phyloP scores from a whole-genome alignment of 2,113 vertebrate genomes.

The Piprites chloris region DNA sequence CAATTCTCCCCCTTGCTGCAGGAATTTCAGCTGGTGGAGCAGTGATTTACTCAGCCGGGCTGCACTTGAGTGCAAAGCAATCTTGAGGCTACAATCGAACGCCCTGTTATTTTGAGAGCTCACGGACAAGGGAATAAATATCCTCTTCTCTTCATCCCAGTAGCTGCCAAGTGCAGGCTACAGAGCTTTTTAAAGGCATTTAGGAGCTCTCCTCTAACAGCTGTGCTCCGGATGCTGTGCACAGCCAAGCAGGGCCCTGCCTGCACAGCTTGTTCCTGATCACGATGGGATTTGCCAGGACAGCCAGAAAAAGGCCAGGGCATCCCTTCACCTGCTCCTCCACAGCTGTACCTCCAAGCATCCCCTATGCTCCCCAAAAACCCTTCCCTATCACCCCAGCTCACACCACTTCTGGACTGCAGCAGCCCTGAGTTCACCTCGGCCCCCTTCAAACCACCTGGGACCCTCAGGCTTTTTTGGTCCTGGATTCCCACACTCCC shows the following conservation, averaged over 20 bases:
- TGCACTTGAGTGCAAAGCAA: conserved; percentile 35
- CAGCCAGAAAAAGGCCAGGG: not conserved
- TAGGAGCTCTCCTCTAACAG: conserved; percentile 13
- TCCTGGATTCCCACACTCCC: not conserved
- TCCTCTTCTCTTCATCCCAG: conserved; percentile 50
- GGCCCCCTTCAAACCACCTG: not conserved
- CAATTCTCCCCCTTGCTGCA: conserved; percentile 51
- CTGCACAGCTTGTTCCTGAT: not conserved
- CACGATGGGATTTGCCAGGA: not conserved
- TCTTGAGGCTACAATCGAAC: conserved; percentile 20
- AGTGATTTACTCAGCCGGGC: not conserved
- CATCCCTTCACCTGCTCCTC: not conserved
- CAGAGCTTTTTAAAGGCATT: conserved; percentile 54
- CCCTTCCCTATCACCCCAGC: fast-evolving
- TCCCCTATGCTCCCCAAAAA: not conserved
- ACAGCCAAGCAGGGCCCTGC: not conserved
- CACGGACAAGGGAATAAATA: conserved; percentile 27
- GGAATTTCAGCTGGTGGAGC: conserved; percentile 27
- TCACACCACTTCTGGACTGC: not conserved
- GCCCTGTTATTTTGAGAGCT: conserved; percentile 48
- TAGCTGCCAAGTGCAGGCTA: conserved; percentile 52
- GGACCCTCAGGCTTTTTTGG: not conserved
- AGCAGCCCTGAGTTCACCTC: not conserved
- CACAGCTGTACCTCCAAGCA: not conserved
- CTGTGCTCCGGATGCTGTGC: not conserved